These are phyloP conservation scores for Halcyon badia DNA, from an alignment of 2,797 vertebrate genomes.

Conservation along the genomic window DNA sequence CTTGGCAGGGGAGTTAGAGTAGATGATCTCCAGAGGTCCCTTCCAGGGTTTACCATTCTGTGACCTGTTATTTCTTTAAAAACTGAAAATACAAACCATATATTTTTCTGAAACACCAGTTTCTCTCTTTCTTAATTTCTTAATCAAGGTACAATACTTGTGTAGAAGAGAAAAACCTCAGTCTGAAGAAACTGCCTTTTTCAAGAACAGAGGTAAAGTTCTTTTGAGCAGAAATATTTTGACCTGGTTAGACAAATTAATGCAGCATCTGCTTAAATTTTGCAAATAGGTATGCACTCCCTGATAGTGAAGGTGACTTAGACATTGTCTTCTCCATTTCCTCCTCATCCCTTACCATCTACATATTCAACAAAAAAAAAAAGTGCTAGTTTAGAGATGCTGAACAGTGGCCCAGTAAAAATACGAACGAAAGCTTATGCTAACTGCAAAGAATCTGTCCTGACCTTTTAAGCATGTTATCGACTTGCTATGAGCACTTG, in stretches of 20 bases:
- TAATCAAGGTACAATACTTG: background rate
- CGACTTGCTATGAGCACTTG: background rate
- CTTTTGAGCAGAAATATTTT: background rate
- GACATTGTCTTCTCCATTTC: background rate
- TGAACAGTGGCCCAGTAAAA: background rate
- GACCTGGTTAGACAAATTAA: background rate
- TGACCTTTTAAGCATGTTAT: background rate
- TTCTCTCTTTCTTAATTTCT: background rate
- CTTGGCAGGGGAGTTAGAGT: background rate
- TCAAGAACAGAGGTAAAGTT: background rate
- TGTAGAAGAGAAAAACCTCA: background rate
- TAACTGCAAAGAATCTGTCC: background rate
- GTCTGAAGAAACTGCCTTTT: background rate
- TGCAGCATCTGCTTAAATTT: background rate
- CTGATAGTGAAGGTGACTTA: background rate
- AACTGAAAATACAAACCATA: background rate
- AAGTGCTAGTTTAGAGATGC: background rate
- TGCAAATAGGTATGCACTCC: background rate
- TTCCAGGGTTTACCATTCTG: background rate
- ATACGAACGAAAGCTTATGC: background rate
- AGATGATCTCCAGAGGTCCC: background rate
- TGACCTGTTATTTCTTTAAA: background rate
- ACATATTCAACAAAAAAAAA: background rate
- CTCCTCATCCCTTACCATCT: background rate
- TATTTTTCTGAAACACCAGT: background rate